Percentiles rank a stretch among this genome's conserved stretches.
phyloP scores from a whole-genome alignment of 1,140 invertebrate genomes.

The Drosophila eugracilis region DNA sequence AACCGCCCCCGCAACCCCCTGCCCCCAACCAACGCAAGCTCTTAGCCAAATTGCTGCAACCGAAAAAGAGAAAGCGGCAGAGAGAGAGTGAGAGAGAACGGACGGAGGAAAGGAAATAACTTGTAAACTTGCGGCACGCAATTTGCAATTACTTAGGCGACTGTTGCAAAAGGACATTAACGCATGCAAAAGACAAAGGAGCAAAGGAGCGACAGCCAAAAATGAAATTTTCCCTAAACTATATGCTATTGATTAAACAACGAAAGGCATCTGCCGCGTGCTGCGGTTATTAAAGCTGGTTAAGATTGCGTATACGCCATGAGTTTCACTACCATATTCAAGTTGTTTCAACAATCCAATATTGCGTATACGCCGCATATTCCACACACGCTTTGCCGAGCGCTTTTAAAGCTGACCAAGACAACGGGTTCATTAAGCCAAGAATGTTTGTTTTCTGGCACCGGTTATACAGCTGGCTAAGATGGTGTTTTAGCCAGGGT shows the following conservation, averaged over 20 bases:
- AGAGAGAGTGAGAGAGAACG: not conserved
- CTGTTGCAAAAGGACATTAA: conserved; percentile 45
- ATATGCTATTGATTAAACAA: conserved; percentile 59
- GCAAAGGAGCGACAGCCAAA: conserved; percentile 25
- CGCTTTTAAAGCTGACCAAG: not conserved
- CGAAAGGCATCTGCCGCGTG: conserved; percentile 17
- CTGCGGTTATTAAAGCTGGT: not conserved
- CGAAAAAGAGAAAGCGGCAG: not conserved
- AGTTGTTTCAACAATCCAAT: not conserved
- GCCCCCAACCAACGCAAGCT: conserved; percentile 41
- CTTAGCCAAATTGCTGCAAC: conserved; percentile 80
- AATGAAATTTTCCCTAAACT: conserved; percentile 4
- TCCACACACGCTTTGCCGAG: not conserved
- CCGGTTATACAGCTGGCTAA: conserved; percentile 13
- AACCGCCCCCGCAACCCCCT: conserved; percentile 27
- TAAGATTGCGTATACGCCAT: conserved; percentile 28
- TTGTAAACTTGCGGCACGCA: conserved; percentile 71
- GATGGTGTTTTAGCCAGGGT: conserved; percentile 22
- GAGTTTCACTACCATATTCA: not conserved
- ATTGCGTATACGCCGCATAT: conserved; percentile 15
- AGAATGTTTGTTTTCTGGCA: too few species aligned
- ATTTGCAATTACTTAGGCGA: conserved; percentile 74
- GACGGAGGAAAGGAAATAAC: conserved; percentile 34
- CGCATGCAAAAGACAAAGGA: conserved; percentile 39
- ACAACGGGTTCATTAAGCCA: too few species aligned